Conservation (phyloP, 2,888 invertebrate species). For the Galerucella pusilla region DNA sequence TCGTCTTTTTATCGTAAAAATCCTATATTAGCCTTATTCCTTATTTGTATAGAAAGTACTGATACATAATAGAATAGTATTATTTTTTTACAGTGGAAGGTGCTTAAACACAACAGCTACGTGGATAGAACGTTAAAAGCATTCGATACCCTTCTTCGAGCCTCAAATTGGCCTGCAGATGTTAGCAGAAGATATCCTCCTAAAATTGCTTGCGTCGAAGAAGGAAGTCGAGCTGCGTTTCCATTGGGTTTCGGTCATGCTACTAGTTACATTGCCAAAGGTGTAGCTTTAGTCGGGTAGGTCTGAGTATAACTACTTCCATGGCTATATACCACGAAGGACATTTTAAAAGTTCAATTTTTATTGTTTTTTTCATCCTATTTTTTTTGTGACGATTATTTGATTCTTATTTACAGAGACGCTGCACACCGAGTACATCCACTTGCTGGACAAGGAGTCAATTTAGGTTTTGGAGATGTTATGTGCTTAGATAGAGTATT, state of each 20-base stretch:
- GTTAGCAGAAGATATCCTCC: constrained; percentile 71
- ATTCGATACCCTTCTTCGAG: constrained; percentile 65
- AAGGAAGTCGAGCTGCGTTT: constrained; percentile 84
- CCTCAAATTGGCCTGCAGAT: constrained; percentile 62
- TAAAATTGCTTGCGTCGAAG: constrained; percentile 70
- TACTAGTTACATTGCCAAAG: constrained; percentile 82
- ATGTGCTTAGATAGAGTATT: constrained; percentile 77
- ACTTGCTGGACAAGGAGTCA: constrained; percentile 97
- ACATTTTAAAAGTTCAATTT: neutral
- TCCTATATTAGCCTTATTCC: too few species aligned
- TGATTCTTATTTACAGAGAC: constrained; percentile 69
- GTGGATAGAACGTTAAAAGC: constrained; percentile 70
- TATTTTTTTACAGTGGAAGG: constrained; percentile 69
- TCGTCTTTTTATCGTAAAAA: too few species aligned
- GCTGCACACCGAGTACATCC: constrained; percentile 95
- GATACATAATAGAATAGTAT: constrained; percentile 1
- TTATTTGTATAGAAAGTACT: too few species aligned
- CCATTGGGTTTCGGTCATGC: constrained; percentile 94
- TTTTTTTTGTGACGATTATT: constrained; percentile 10
- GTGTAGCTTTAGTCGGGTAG: constrained; percentile 90
- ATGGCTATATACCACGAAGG: too few species aligned
- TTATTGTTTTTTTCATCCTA: neutral
- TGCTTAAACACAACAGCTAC: constrained; percentile 68
- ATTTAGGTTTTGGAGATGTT: constrained; percentile 96
- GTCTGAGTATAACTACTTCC: constrained; percentile 40